phyloP scores from a whole-genome alignment of 2,113 vertebrate species.

The Misgurnus anguillicaudatus region DNA sequence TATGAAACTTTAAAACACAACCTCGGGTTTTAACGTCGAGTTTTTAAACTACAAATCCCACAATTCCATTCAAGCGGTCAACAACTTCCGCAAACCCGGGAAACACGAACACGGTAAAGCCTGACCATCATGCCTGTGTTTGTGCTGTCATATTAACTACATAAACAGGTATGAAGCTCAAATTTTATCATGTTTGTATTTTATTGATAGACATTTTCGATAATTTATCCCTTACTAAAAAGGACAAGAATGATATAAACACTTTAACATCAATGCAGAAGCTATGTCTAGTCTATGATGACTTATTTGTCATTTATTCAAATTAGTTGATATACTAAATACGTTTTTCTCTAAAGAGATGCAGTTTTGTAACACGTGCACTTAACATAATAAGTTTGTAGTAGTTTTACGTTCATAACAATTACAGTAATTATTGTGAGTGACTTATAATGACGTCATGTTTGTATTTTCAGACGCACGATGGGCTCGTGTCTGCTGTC shows the following conservation, averaged over 20 bases:
- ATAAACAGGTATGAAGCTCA: too few species aligned
- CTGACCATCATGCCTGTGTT: not conserved
- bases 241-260: not conserved
- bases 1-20: too few species aligned
- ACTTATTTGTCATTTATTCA: too few species aligned
- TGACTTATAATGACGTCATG: not conserved
- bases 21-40: not conserved
- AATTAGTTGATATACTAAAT: too few species aligned
- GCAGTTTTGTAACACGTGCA: too few species aligned
- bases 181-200: not conserved
- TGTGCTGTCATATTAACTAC: not conserved
- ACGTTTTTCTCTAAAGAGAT: too few species aligned
- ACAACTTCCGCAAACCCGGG: not conserved
- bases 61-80: not conserved
- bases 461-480: not conserved
- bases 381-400: too few species aligned
- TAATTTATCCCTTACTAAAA: not conserved
- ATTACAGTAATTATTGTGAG: too few species aligned
- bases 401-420: too few species aligned
- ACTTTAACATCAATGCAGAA: too few species aligned
- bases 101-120: slow-evolving; percentile 2
- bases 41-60: slow-evolving; percentile 32
- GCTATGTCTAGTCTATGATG: too few species aligned
- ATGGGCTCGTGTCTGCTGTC: slow-evolving; percentile 62
- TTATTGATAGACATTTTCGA: not conserved